Evolutionary conservation across 1,140 invertebrate genomes (phyloP), one percentile per base, ranked within the genome.

Genomic region (Adelges cooleyi): DNA sequence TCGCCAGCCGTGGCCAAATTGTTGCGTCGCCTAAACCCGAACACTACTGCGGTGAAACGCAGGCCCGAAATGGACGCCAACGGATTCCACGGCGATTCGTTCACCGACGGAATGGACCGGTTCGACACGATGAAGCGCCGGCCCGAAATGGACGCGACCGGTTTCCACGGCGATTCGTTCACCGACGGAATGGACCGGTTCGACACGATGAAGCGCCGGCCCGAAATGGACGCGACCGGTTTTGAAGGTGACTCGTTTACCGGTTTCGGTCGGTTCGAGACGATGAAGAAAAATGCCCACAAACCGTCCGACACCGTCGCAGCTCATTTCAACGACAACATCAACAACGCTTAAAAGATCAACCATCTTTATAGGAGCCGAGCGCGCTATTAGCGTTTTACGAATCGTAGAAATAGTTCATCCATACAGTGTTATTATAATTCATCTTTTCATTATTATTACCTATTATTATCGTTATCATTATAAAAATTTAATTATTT

Each of bases 201-300:
- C 52, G 71, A 73, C 66, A 75, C 74, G 22, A 73, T 74, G 73
- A 69, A 73, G 52, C 54, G 68, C 52, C 65, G 68, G 29, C 67
- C 67, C 25, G 68, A 71, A 36, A 69, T 70, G 71, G 66, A 67
- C 50, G 59, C 67, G 67, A 67, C 53, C 20, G 72, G 71, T 17
- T 73, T 72, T 51, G 69, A 72, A 44, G 76, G 72, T 11, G 77
- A 78, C 65, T 75, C 77, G 18, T 79, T 79, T 67, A 73, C 73
- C 52, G 75, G 75, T n/a, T 77, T 77, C 50, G 76, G 76, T 9
- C 73, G 75, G 38, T 77, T 76, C 67, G 73, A 74, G 8, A 73
- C 76, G 0, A 75, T 77, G 69, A 75, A n/a, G n/a, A n/a, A n/a
- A n/a, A n/a, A n/a, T n/a, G n/a, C n/a, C n/a, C n/a, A n/a, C n/a